Evolutionary conservation across 2,888 invertebrate species (phyloP).

Genomic region (Cactoblastis cactorum): DNA sequence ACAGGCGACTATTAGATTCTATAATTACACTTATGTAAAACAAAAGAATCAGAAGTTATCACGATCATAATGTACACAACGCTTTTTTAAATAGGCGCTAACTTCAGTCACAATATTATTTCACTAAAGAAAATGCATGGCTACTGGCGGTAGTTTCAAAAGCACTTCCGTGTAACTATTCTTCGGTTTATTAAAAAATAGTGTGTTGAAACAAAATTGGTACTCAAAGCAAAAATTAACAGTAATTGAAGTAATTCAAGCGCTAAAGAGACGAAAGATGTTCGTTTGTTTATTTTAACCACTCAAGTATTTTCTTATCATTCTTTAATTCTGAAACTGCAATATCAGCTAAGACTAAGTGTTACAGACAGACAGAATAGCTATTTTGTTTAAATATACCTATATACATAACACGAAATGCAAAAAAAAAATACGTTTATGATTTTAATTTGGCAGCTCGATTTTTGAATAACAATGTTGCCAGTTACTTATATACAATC

Average conservation of each 20-base stretch:
- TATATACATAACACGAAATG: not conserved
- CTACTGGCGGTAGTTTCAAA: constrained; percentile 56
- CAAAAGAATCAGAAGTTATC: not conserved
- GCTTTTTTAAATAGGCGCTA: not conserved
- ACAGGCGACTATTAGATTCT: too few species aligned
- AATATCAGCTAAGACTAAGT: not conserved
- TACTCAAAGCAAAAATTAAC: not conserved
- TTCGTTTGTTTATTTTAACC: not conserved
- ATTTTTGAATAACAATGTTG: not conserved
- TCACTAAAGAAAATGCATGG: constrained; percentile 65
- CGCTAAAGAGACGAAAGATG: not conserved
- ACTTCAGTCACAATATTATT: constrained; percentile 44
- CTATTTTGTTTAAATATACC: not conserved
- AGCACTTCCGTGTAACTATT: constrained; percentile 1
- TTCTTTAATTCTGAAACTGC: too few species aligned
- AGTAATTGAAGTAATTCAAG: not conserved
- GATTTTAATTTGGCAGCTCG: not conserved
- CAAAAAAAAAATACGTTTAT: not conserved
- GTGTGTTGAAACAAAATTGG: not conserved
- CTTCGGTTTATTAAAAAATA: not conserved
- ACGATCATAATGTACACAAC: constrained; percentile 4
- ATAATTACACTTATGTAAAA: not conserved
- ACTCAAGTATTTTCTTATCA: not conserved
- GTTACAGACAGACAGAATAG: not conserved
- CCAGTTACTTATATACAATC: not conserved